Percentiles rank a stretch among this genome's conserved stretches.
Evolutionary conservation across 2,888 invertebrate species (phyloP).

Genomic region (Endotricha flammealis): DNA sequence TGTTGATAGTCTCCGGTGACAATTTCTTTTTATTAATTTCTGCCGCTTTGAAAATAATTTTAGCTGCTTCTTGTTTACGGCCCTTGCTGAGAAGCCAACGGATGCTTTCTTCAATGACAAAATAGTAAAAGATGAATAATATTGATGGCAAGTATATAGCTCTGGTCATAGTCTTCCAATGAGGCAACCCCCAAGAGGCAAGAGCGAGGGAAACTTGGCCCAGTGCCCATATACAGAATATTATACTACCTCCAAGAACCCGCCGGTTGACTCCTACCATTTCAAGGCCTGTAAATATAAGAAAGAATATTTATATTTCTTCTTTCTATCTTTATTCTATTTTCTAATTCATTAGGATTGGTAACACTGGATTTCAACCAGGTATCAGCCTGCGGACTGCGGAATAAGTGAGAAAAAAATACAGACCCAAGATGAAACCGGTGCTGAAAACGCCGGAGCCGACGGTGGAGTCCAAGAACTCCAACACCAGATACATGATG

Average conservation of each 20-base stretch:
- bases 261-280: conserved; percentile 86
- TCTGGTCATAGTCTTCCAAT: conserved; percentile 84
- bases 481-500: conserved; percentile 82
- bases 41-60: conserved; percentile 80
- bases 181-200: conserved; percentile 82
- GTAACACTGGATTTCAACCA: too few relatives aligned
- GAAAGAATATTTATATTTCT: too few relatives aligned
- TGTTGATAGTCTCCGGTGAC: conserved; percentile 38
- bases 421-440: conserved; percentile 86
- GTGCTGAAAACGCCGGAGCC: conserved; percentile 85
- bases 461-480: conserved; percentile 83
- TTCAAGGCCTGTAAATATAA: conserved; percentile 80
- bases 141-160: conserved; percentile 85
- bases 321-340: too few relatives aligned
- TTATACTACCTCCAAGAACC: conserved; percentile 84
- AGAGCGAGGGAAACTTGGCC: conserved; percentile 86
- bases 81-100: conserved; percentile 88
- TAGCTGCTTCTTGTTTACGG: conserved; percentile 80
- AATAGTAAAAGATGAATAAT: conserved; percentile 82
- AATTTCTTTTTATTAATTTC: conserved; percentile 77
- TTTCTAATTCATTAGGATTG: too few relatives aligned
- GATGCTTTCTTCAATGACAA: conserved; percentile 85
- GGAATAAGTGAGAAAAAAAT: too few relatives aligned
- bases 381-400: too few relatives aligned
- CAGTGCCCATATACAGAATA: conserved; percentile 84